A percentile compares a stretch with the other conserved stretches of the same genome.
Evolutionary conservation across 2,888 invertebrate genomes (phyloP).

Genomic region (Acanthococcus lagerstroemiae): DNA sequence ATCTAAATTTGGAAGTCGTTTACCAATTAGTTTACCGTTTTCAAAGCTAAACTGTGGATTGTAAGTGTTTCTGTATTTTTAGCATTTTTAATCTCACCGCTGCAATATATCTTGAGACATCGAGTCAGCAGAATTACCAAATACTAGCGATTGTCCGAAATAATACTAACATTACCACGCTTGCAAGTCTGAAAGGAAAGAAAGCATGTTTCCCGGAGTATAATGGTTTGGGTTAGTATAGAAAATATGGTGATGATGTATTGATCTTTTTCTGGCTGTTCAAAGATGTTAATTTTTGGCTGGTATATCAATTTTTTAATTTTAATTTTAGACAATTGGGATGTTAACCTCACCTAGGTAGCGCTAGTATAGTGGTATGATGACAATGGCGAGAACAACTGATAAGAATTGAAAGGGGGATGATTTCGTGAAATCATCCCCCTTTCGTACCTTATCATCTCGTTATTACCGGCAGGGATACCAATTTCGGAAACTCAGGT

Average conservation of each 20-base stretch:
- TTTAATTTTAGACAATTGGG: too few relatives aligned
- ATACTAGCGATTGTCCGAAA: constrained; percentile 48
- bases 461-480: too few relatives aligned
- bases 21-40: not conserved
- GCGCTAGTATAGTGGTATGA: too few relatives aligned
- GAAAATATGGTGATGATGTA: not conserved
- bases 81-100: constrained; percentile 48
- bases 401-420: too few relatives aligned
- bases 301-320: too few relatives aligned
- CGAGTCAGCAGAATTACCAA: constrained; percentile 44
- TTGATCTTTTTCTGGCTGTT: not conserved
- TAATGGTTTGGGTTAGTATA: constrained; percentile 50
- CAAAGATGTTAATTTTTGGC: not conserved
- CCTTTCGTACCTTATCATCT: too few relatives aligned
- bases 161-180: constrained; percentile 45
- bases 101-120: constrained; percentile 51
- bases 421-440: too few relatives aligned
- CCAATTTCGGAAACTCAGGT: too few relatives aligned
- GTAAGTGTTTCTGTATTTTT: constrained; percentile 28
- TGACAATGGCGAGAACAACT: too few relatives aligned
- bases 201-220: constrained; percentile 58
- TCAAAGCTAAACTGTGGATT: not conserved
- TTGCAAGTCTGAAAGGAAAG: constrained; percentile 43
- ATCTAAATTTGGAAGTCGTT: too few relatives aligned
- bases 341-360: too few relatives aligned